Conservation (phyloP, 2,888 invertebrate genomes). For the Apotomis turbidana region DNA sequence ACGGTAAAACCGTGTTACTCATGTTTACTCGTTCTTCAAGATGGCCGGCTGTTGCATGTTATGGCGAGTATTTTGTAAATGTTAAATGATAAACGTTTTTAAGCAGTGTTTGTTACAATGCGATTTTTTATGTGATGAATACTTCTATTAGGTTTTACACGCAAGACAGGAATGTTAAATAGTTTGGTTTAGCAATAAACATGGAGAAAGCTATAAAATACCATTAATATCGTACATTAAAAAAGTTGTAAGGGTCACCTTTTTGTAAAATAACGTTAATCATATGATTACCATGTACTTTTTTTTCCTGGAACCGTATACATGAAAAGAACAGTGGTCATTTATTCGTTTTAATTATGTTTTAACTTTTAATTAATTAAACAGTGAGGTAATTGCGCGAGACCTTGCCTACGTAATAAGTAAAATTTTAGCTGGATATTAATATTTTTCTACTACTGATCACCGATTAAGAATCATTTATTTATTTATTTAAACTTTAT, state of each 20-base stretch:
- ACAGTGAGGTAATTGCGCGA: too few relatives aligned
- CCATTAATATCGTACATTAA: neutral
- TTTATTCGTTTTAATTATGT: too few relatives aligned
- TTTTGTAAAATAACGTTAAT: too few relatives aligned
- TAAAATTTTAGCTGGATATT: too few relatives aligned
- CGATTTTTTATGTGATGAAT: neutral
- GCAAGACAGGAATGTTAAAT: neutral
- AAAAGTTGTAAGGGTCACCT: neutral
- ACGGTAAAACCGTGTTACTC: conserved; percentile 17
- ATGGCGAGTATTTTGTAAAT: conserved; percentile 11
- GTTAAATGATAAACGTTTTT: conserved; percentile 23
- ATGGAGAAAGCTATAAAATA: neutral
- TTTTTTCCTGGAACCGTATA: too few relatives aligned
- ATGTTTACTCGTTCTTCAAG: neutral
- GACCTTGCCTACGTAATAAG: too few relatives aligned
- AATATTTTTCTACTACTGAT: too few relatives aligned
- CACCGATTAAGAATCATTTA: too few relatives aligned
- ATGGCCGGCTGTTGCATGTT: neutral
- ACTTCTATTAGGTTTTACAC: neutral
- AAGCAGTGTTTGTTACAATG: neutral
- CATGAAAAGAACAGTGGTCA: too few relatives aligned
- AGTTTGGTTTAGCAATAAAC: neutral
- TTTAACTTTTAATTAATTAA: too few relatives aligned
- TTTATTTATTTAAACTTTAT: too few relatives aligned
- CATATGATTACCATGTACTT: too few relatives aligned